Evolutionary conservation across 37 sponge, comb jelly and placozoan species (phyloP), one percentile per base, ranked within the genome.

Genomic region (Halichondria panicea): DNA sequence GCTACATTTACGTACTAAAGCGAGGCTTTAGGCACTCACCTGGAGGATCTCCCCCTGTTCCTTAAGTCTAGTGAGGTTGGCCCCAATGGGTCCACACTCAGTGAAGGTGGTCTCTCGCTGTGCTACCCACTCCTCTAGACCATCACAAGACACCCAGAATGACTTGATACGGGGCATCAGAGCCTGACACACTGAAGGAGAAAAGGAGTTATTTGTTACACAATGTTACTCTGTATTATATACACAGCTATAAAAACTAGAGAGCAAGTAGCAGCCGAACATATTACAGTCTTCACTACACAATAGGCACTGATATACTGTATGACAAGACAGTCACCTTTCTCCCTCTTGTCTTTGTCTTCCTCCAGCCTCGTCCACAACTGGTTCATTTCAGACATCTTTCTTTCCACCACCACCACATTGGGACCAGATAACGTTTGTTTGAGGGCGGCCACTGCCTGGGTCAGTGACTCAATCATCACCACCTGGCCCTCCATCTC

Each of bases 81-180:
- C 86, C 34, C 74, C 80, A 13, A 85, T 78, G 1, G 80, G 71
- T 4, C 86, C 86, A 78, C 86, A 85, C 45, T 41, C 74, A 41
- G 55, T 50, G 8, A 72, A 32, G 58, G 35, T 53, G 2, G 37
- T 46, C 72, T 85, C 86, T 59, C 27, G 7, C 61, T 59, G 61
- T 24, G 61, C 18, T 9, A 79, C 27, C 6, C 43, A 21, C 35
- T 41, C 33, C 22, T 69, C 68, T 52, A 83, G 55, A n/a, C 44
- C 3, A 2, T 8, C 44, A 76, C 84, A n/a, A n/a, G n/a, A n/a
- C n/a, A n/a, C n/a, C n/a, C n/a, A n/a, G n/a, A n/a, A n/a, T n/a
- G n/a, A n/a, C n/a, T n/a, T n/a, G n/a, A n/a, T n/a, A n/a, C n/a
- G n/a, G n/a, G n/a, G n/a, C n/a, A n/a, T n/a, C n/a, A n/a, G n/a